These are phyloP conservation scores for Himalopsyche phryganea DNA, from an alignment of 1,140 invertebrate genomes.

Conservation along the genomic window DNA sequence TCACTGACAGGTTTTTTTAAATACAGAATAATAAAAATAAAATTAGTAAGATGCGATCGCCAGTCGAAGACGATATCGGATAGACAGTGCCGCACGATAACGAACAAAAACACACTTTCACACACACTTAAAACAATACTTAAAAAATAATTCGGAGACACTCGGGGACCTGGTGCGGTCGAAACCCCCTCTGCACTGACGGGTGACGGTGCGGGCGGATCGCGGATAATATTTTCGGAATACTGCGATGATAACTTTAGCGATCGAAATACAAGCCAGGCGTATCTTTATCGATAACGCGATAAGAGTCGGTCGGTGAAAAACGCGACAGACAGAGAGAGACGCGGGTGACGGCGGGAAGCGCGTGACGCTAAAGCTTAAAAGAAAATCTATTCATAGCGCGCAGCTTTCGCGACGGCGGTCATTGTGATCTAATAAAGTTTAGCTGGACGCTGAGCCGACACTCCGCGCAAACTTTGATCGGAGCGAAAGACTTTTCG, in stretches of 20 bases:
- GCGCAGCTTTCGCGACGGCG: constrained; percentile 22
- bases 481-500: neutral
- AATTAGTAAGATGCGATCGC: no score
- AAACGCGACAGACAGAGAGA: neutral
- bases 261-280: neutral
- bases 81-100: neutral
- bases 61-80: neutral
- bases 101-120: neutral
- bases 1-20: neutral
- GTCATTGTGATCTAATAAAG: constrained; percentile 18
- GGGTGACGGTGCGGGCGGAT: neutral
- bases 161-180: constrained; percentile 1
- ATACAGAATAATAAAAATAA: no score
- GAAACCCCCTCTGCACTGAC: neutral
- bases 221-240: neutral
- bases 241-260: neutral
- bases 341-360: constrained; percentile 1
- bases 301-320: neutral
- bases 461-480: constrained; percentile 10
- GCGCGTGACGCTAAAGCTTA: neutral
- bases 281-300: constrained; percentile 4
- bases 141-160: neutral
- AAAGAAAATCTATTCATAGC: constrained; percentile 16
- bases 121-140: neutral
- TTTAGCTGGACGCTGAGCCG: constrained; percentile 17